Evolutionary conservation across 2,113 vertebrate species (phyloP).

Genomic region (Orientallactaga bullata): DNA sequence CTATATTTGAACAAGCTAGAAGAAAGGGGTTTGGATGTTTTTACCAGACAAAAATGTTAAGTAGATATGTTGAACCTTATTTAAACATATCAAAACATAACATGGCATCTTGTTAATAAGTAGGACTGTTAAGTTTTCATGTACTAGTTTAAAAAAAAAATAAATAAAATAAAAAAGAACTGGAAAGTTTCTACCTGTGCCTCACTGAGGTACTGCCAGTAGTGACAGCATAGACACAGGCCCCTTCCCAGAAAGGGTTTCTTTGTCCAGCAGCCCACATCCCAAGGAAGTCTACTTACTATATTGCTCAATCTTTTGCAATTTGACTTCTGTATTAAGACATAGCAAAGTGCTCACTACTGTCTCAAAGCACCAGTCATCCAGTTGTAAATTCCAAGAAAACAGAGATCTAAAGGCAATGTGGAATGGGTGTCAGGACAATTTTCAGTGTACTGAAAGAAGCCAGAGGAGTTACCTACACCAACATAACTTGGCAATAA

Average conservation of each 20-base stretch:
- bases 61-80: neutral
- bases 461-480: neutral
- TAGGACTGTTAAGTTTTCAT: neutral
- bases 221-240: neutral
- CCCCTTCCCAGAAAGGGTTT: neutral
- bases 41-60: neutral
- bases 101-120: neutral
- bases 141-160: neutral
- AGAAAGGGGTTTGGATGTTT: neutral
- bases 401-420: constrained; percentile 57
- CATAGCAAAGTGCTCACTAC: constrained; percentile 51
- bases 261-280: constrained; percentile 46
- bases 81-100: neutral
- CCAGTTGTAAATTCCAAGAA: constrained; percentile 48
- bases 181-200: constrained; percentile 21
- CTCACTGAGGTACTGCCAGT: neutral
- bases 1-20: neutral
- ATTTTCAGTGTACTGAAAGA: constrained; percentile 33
- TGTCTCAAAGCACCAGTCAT: constrained; percentile 53
- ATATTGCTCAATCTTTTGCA: constrained; percentile 54
- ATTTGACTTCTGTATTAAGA: constrained; percentile 55
- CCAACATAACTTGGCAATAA: constrained; percentile 4
- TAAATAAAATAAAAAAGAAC: neutral
- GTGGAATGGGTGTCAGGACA: neutral
- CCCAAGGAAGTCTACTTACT: constrained; percentile 44